phyloP scores from a whole-genome alignment of 1,140 invertebrate genomes.

The Drosophila carrolli region DNA sequence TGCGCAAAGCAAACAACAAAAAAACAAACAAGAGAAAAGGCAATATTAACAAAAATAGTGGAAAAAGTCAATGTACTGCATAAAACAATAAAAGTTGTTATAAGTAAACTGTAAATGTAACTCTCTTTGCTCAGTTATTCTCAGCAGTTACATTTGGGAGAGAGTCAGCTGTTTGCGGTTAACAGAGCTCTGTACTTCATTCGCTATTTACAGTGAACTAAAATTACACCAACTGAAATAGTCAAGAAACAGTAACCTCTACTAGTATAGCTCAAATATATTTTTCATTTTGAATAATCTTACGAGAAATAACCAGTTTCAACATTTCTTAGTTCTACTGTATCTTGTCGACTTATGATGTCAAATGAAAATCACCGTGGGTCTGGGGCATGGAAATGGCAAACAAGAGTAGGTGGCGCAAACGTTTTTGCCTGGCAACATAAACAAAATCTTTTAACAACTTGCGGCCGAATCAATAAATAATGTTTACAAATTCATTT shows the following conservation, averaged over 20 bases:
- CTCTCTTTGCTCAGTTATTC: slow-evolving; percentile 10
- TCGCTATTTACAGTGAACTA: neutral
- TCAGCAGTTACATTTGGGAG: slow-evolving; percentile 7
- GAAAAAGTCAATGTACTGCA: slow-evolving; percentile 78
- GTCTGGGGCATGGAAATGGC: neutral
- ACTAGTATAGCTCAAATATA: neutral
- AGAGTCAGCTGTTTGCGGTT: slow-evolving; percentile 10
- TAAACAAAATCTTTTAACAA: slow-evolving; percentile 28
- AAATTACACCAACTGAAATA: too few relatives aligned
- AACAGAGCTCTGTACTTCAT: slow-evolving; percentile 23
- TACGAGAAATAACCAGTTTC: too few relatives aligned
- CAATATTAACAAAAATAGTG: slow-evolving; percentile 50
- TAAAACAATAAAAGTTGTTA: slow-evolving; percentile 43
- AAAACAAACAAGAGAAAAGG: slow-evolving; percentile 27
- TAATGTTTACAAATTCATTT: slow-evolving; percentile 38
- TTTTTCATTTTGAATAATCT: too few relatives aligned
- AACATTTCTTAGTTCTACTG: neutral
- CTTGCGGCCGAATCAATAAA: slow-evolving; percentile 34
- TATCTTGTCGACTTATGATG: slow-evolving; percentile 3
- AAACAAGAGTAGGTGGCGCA: neutral
- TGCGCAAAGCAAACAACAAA: slow-evolving; percentile 42
- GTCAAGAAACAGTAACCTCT: too few relatives aligned
- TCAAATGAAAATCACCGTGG: neutral
- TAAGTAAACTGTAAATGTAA: slow-evolving; percentile 33
- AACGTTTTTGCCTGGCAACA: slow-evolving; percentile 31